Base-by-base conservation (phyloP, 92 coral and sea anemone species). In the Bergia puertoricense region DNA sequence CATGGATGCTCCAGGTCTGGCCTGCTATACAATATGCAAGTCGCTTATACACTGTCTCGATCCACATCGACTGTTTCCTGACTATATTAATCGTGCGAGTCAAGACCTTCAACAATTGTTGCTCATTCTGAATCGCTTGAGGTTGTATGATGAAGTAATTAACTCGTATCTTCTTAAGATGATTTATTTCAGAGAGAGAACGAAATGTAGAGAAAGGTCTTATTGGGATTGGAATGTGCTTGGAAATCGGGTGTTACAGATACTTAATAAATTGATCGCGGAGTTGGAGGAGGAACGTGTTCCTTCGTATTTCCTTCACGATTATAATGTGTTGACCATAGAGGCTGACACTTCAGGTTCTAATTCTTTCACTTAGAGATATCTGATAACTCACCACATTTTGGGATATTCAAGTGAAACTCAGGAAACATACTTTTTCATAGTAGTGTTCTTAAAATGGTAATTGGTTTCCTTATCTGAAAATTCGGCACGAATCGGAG, bases 101-200 rank as follows among this genome's bases (percentile, higher is more conserved):
- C 57, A 77, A n/a, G 81, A 77, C 11, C 39, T 77, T 10, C 5
- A 77, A 77, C 81, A n/a, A 39, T 74, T 89, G 30, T 14, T 43
- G 65, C 10, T 11, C 11, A 37, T 15, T 65, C 76, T 89, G 8
- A 71, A 85, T 0, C 62, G 39, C n/a, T 77, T 89, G 48, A 10
- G 44, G 71, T 68, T 57, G 22, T 89, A 84, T 3, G 83, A 84
- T 20, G 68, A 67, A 38, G 50, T 73, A 39, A 54, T 89, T 22
- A 85, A 84, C 45, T 89, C 91, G 50, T 89, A 89, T 67, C 85
- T 84, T 46, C 73, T 89, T 23, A 89, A 89, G 77, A 89, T 89
- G 91, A 77, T 89, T 30, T 48, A 45, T 18, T 77, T 85, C 10
- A 83, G 91, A 18, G 85, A 76, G 77, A 76, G 44, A 76, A 71